A percentile compares a stretch with the other conserved stretches of the same genome.
These are phyloP conservation scores for Fulica atra DNA, from an alignment of 2,113 vertebrate species.

Conservation along the genomic window DNA sequence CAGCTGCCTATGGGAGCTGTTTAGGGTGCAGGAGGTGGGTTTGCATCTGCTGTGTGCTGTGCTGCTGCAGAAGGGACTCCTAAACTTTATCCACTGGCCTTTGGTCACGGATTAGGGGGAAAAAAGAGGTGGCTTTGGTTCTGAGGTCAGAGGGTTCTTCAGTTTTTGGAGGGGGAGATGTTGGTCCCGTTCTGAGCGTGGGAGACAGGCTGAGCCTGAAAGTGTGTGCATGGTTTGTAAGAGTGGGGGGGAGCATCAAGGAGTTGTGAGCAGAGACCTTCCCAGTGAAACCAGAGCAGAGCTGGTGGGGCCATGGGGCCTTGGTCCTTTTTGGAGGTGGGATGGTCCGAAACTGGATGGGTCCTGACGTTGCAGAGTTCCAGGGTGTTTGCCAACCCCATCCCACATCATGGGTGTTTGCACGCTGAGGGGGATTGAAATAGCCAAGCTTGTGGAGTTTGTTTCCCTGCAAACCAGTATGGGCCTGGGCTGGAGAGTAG, in stretches of 20 bases:
- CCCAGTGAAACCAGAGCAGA: neutral
- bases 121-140: neutral
- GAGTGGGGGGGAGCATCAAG: neutral
- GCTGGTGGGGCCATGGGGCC: neutral
- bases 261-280: neutral
- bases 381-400: neutral
- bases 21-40: neutral
- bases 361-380: neutral
- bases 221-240: neutral
- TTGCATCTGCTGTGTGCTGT: neutral
- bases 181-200: neutral
- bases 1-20: neutral
- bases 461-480: neutral
- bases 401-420: accelerated
- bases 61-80: neutral
- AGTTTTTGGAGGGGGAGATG: neutral
- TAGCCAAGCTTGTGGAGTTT: neutral
- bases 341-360: neutral
- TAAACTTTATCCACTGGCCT: neutral
- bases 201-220: neutral
- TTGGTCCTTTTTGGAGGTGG: neutral
- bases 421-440: accelerated
- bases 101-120: neutral
- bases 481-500: neutral
- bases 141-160: neutral